Base-by-base conservation (phyloP, 1,140 invertebrate species). In the Pollicipes pollicipes region DNA sequence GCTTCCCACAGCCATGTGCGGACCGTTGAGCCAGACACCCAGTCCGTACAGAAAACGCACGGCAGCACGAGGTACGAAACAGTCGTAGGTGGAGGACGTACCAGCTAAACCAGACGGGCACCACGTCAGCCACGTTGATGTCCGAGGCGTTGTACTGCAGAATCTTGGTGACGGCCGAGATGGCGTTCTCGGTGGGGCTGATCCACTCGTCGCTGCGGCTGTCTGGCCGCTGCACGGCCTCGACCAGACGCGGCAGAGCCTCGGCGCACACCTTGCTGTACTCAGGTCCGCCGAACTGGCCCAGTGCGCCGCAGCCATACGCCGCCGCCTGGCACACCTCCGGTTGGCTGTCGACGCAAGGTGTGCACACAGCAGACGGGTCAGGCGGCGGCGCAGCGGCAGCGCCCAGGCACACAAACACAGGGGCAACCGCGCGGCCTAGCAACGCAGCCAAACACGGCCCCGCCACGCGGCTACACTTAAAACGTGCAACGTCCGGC, bases 151-250 rank as follows among this genome's bases (percentile, higher is more conserved):
- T 97, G 78, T 91, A 95, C 83, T 97, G 95, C 70, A 98, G 85
- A 75, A 99, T 97, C 85, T 99, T 99, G 6, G 95, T 90, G 63
- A 99, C 88, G 0, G 97, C 96, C 35, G 95, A 92, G 74, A 99
- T 98, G 3, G 94, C 95, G 79, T 99, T 99, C 82, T 99, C 97
- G 30, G 95, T 98, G 0, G 93, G 87, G 78, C 88, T 91, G 10
- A 95, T 82, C 80, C 98, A 97, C 77, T 93, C 90, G 0, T 86
- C 81, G 28, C 85, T 83, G 76, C 92, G 86, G 13, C 91, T 85
- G 75, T 94, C 88, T 0, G 91, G 87, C 76, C 88, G 87, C 69
- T 86, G 87, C n/a, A 98, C 91, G 31, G 94, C 85, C 79, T 91
- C 84, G 45, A 93, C 86, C 68, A 98, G 81, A 68, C 85, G 80